Percentiles rank a stretch among this genome's conserved stretches.
These are phyloP conservation scores for Amphipyra tragopoginis DNA, from an alignment of 2,888 invertebrate species.

Conservation along the genomic window DNA sequence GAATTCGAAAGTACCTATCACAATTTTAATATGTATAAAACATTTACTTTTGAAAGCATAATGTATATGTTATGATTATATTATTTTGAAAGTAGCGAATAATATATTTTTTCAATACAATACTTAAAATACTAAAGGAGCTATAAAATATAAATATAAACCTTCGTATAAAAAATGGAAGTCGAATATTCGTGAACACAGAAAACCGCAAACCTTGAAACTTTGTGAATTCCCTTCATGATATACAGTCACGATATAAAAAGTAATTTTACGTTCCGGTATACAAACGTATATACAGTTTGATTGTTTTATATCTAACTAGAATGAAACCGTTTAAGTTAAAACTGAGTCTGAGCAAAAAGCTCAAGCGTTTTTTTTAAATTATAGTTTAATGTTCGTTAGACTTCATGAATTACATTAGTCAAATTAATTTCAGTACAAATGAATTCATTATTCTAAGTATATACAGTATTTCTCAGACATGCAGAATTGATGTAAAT, in stretches of 20 bases:
- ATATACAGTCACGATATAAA: conserved; percentile 31
- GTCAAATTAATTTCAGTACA: conserved; percentile 17
- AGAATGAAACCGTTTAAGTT: conserved; percentile 10
- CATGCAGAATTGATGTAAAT: conserved; percentile 29
- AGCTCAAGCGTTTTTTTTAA: not conserved
- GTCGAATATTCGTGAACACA: conserved; percentile 43
- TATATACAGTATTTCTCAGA: conserved; percentile 10
- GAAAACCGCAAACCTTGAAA: conserved; percentile 50
- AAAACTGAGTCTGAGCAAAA: too few species aligned
- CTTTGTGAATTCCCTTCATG: conserved; percentile 34
- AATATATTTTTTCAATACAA: too few species aligned
- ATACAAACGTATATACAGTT: conserved; percentile 20
- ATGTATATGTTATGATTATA: too few species aligned
- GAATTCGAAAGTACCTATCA: not conserved
- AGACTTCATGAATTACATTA: conserved; percentile 8
- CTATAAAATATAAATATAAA: not conserved
- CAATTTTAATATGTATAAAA: not conserved
- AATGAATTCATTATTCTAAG: conserved; percentile 5
- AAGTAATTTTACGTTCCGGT: conserved; percentile 28
- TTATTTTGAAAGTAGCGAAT: too few species aligned
- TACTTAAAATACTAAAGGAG: too few species aligned
- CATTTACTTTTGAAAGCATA: too few species aligned
- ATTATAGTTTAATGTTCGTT: not conserved
- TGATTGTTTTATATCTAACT: conserved; percentile 21
- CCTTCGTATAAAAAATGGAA: conserved; percentile 26